Evolutionary conservation across 2,113 vertebrate species (phyloP).

Genomic region (Indicator maculatus): DNA sequence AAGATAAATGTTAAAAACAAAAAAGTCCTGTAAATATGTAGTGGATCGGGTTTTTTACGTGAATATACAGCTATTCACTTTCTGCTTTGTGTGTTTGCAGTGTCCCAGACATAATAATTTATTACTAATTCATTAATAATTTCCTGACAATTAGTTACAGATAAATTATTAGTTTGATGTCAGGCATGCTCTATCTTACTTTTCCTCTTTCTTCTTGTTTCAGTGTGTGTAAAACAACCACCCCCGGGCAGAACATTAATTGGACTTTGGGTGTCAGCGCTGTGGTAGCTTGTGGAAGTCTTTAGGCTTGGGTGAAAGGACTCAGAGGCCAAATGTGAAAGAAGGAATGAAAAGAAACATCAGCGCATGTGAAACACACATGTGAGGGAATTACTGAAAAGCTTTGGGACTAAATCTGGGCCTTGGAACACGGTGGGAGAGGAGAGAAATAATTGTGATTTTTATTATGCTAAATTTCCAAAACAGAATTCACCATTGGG

Average conservation of each 20-base stretch:
- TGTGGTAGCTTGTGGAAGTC: fast-evolving
- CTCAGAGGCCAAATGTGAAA: not conserved
- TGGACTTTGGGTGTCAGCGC: fast-evolving
- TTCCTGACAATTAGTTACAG: not conserved
- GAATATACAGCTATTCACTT: not conserved
- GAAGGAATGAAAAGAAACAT: not conserved
- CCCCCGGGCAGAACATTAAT: not conserved
- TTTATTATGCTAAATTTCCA: not conserved
- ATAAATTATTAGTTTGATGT: not conserved
- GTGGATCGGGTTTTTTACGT: fast-evolving
- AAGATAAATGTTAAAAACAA: not conserved
- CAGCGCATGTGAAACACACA: not conserved
- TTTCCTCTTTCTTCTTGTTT: not conserved
- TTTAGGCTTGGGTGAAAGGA: not conserved
- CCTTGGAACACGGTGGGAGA: not conserved
- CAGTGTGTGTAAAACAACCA: not conserved
- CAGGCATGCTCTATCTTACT: not conserved
- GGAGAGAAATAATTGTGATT: not conserved
- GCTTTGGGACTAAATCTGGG: not conserved
- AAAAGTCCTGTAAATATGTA: not conserved
- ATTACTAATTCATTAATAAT: not conserved
- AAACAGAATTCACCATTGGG: not conserved
- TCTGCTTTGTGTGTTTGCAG: not conserved
- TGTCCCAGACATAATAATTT: not conserved
- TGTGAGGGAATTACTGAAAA: not conserved